Evolutionary conservation across 2,888 invertebrate genomes (phyloP), one percentile per base, ranked within the genome.

Genomic region (Pegoplata infirma): DNA sequence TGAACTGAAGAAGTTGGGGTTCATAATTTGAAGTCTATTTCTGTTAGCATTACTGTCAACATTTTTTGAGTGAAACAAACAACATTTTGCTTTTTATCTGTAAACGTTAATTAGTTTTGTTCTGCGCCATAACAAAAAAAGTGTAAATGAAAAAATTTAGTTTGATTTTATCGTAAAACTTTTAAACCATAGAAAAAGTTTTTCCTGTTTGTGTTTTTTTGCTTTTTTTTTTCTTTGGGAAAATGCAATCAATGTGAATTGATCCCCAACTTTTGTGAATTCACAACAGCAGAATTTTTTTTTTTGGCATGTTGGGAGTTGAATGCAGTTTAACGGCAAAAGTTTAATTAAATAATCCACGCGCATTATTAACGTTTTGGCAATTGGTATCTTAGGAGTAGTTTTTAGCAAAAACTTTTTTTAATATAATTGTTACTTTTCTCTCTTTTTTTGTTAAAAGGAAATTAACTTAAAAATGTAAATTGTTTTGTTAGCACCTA

Each of bases 401-500:
- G 55, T 71, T 74, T 58, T 17, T 47, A 72, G 58, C 17, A 32
- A 55, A 21, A 40, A 40, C 36, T 40, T 40, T 40, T 40, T n/a
- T 5, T n/a, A 40, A 40, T n/a, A 66, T 76, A 78, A 80, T 77
- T 81, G 80, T 80, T 80, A 76, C 80, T 71, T 56, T 63, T 10
- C 44, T 44, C 12, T 12, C n/a, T 12, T 25, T 40, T 8, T 63
- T 40, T 36, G 7, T 3, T n/a, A 10, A 59, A 44, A 59, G 71
- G 81, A 82, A 84, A 87, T 86, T 84, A 84, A 83, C 84, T 87
- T 86, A 85, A 88, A 84, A 85, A 87, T 88, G 88, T 84, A 87
- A 87, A 87, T 87, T 87, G 87, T 87, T 87, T 87, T 87, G 88
- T 86, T 87, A 88, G 86, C 87, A 87, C 88, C 88, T 87, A 85